phyloP scores from a whole-genome alignment of 2,797 vertebrate genomes.

The Notolabrus celidotus region DNA sequence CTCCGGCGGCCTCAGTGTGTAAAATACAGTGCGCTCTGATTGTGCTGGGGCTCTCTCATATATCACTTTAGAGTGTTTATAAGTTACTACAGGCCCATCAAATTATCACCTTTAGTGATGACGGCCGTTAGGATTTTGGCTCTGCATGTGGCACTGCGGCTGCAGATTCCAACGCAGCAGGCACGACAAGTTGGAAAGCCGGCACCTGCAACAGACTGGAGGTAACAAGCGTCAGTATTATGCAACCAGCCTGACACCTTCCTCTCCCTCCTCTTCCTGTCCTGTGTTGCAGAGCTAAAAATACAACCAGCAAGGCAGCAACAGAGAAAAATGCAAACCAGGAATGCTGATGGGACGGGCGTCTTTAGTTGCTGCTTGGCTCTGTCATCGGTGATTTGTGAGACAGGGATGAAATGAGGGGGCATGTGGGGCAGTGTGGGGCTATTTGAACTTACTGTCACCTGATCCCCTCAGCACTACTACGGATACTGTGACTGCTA shows the following conservation, averaged over 20 bases:
- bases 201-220: conserved; percentile 48
- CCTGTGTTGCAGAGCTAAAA: conserved; percentile 63
- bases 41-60: conserved; percentile 30
- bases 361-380: conserved; percentile 48
- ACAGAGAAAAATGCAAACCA: conserved; percentile 46
- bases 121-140: conserved; percentile 31
- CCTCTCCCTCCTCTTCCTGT: conserved; percentile 13
- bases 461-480: conserved; percentile 19
- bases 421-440: neutral
- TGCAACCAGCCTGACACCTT: conserved; percentile 50
- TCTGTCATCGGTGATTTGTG: conserved; percentile 29
- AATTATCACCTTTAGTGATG: conserved; percentile 64
- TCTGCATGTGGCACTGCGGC: conserved; percentile 17
- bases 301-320: conserved; percentile 65
- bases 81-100: conserved; percentile 48
- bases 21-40: conserved; percentile 19
- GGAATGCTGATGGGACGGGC: conserved; percentile 51
- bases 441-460: conserved; percentile 43
- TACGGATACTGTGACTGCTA: neutral
- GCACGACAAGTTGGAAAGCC: conserved; percentile 37
- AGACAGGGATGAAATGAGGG: conserved; percentile 8
- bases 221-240: conserved; percentile 69
- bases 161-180: conserved; percentile 52
- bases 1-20: conserved; percentile 27
- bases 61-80: conserved; percentile 60